These are phyloP conservation scores for Antheraea yamamai DNA, from an alignment of 2,888 invertebrate species.

Conservation along the genomic window DNA sequence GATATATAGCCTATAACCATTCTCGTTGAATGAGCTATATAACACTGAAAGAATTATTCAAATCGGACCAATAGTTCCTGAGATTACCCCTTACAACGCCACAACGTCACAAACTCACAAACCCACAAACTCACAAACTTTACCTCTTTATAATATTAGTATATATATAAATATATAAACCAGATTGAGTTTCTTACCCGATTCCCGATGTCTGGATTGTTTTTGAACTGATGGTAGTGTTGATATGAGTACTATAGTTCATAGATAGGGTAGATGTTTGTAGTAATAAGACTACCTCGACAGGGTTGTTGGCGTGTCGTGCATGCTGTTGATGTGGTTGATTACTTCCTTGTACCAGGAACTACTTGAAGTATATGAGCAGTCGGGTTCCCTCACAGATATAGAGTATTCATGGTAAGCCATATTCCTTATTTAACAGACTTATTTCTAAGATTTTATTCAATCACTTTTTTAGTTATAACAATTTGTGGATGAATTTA, in stretches of 20 bases:
- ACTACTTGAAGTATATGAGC: conserved; percentile 56
- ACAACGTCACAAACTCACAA: no score
- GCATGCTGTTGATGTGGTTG: conserved; percentile 51
- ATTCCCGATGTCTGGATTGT: no score
- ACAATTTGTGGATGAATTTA: neutral
- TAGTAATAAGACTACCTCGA: conserved; percentile 15
- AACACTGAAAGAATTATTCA: no score
- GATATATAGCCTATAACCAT: no score
- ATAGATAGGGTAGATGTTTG: neutral
- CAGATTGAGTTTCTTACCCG: no score
- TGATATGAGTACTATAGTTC: neutral
- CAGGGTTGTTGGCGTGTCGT: conserved; percentile 51
- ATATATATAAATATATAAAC: no score
- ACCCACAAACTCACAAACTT: no score
- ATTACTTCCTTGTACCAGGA: conserved; percentile 54
- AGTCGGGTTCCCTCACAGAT: conserved; percentile 53
- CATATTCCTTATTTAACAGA: neutral
- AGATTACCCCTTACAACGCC: no score
- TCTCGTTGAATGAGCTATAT: no score
- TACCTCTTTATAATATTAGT: no score
- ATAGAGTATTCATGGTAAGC: conserved; percentile 68
- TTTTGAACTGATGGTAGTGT: no score
- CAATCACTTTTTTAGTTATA: neutral
- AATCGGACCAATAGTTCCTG: no score
- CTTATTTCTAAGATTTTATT: neutral